Percentiles rank a stretch among this genome's conserved stretches.
phyloP scores from a whole-genome alignment of 2,113 vertebrate species.

The Cheilinus undulatus region DNA sequence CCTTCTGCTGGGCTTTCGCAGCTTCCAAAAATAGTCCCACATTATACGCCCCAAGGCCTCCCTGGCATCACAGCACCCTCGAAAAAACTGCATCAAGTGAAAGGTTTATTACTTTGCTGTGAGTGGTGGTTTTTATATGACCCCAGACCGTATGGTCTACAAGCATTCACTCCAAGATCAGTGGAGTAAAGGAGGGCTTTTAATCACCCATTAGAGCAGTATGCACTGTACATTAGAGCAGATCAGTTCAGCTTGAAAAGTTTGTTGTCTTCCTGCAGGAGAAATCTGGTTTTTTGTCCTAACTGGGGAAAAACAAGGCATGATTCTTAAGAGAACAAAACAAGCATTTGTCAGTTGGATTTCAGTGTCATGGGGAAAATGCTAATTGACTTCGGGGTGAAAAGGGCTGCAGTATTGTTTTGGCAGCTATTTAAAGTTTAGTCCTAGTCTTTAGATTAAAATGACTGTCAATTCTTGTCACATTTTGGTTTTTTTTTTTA shows the following conservation, averaged over 20 bases:
- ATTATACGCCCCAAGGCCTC: constrained; percentile 63
- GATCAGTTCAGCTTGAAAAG: background rate
- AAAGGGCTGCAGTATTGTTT: too few relatives aligned
- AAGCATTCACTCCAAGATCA: background rate
- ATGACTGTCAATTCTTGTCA: too few relatives aligned
- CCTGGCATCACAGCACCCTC: constrained; percentile 54
- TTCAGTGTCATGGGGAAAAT: too few relatives aligned
- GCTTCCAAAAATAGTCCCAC: constrained; percentile 77
- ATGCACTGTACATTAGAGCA: background rate
- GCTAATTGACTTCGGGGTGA: too few relatives aligned
- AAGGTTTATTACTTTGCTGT: constrained; percentile 47
- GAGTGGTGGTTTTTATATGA: constrained; percentile 32
- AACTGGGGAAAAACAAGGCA: too few relatives aligned
- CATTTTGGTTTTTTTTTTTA: too few relatives aligned
- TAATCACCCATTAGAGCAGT: background rate
- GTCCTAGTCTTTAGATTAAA: too few relatives aligned
- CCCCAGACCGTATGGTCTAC: background rate
- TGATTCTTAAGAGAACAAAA: too few relatives aligned
- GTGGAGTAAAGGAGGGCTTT: background rate
- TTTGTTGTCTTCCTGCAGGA: background rate
- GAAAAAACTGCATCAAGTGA: constrained; percentile 67
- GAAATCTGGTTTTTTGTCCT: background rate
- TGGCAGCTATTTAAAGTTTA: too few relatives aligned
- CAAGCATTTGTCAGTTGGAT: too few relatives aligned
- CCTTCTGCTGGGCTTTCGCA: constrained; percentile 69